Evolutionary conservation across 2,888 invertebrate species (phyloP).

Genomic region (Psylliodes chrysocephalus): DNA sequence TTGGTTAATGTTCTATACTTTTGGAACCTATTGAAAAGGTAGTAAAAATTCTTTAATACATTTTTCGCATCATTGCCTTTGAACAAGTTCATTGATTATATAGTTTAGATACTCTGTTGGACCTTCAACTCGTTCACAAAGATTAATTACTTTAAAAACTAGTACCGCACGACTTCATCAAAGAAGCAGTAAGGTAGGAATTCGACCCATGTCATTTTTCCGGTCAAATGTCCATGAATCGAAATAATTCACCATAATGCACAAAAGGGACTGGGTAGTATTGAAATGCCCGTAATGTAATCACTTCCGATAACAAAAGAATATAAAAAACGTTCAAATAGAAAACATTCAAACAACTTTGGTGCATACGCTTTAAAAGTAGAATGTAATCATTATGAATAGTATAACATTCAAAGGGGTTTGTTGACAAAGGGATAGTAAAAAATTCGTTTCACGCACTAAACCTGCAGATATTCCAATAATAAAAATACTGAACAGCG

Average conservation of each 20-base stretch:
- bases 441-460: not conserved
- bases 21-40: too few relatives aligned
- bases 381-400: conserved; percentile 17
- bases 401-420: conserved; percentile 23
- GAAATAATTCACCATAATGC: conserved; percentile 3
- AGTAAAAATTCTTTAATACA: too few relatives aligned
- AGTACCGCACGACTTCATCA: not conserved
- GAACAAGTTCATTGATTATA: too few relatives aligned
- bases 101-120: too few relatives aligned
- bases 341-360: conserved; percentile 8
- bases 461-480: not conserved
- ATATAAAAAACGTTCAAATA: not conserved
- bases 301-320: not conserved
- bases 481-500: not conserved
- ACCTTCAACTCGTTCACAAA: not conserved
- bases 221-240: conserved; percentile 25
- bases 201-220: conserved; percentile 22
- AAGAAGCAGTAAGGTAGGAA: not conserved
- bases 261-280: not conserved
- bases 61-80: too few relatives aligned
- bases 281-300: conserved; percentile 1
- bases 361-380: not conserved
- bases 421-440: conserved; percentile 5
- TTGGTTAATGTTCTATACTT: too few relatives aligned
- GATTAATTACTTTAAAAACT: conserved; percentile 13